phyloP scores from a whole-genome alignment of 2,113 vertebrate genomes.

The Nasalis larvatus region DNA sequence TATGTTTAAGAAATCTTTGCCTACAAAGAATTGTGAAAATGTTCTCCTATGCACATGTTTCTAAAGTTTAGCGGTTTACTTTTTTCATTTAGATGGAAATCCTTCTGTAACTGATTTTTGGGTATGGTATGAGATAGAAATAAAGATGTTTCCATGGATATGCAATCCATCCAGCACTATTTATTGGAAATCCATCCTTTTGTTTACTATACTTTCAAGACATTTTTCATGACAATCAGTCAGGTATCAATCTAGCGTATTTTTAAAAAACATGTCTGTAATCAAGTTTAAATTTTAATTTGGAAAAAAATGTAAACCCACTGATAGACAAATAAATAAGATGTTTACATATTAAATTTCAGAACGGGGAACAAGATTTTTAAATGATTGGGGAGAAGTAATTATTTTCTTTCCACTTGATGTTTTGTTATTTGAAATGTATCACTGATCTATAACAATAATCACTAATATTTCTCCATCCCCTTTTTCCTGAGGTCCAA shows the following conservation, averaged over 20 bases:
- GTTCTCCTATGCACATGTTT: neutral
- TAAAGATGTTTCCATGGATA: neutral
- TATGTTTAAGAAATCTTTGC: neutral
- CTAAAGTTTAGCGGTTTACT: neutral
- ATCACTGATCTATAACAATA: neutral
- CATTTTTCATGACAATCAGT: neutral
- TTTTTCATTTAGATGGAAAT: neutral
- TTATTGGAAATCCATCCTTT: neutral
- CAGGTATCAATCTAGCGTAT: neutral
- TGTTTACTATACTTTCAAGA: neutral
- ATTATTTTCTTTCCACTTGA: neutral
- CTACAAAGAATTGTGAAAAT: neutral
- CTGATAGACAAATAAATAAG: neutral
- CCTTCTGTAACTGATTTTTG: neutral
- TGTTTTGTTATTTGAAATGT: neutral
- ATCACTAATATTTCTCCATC: neutral
- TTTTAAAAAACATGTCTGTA: neutral
- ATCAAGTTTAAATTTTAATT: slow-evolving; percentile 1
- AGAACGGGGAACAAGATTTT: neutral
- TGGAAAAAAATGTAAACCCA: neutral
- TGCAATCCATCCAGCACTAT: neutral
- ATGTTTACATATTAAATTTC: neutral
- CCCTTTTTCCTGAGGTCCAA: neutral
- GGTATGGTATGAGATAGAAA: neutral
- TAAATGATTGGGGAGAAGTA: neutral